Base-by-base conservation (phyloP, 2,888 invertebrate genomes). In the Brachyopa scutellaris region DNA sequence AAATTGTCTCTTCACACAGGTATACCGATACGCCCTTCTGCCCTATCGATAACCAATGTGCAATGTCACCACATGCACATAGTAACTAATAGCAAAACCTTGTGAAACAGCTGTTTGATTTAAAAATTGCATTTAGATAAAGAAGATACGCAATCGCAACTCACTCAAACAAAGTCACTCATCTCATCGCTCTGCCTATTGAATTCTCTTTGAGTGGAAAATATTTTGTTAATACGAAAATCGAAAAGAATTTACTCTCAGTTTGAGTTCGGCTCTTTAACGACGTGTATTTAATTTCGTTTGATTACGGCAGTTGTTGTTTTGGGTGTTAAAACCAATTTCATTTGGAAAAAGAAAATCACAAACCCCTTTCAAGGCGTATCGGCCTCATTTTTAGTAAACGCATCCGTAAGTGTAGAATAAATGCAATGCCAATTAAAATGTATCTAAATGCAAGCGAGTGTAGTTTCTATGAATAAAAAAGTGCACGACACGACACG, bases 221-320 rank as follows among this genome's bases (percentile, higher is more conserved):
- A 36, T 33, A 17, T 26, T 51, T 33, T 19, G 19, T 49, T 59
- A 7, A 26, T 40, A 57, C 11, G 31, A 38, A 40, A 40, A 38
- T 9, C 40, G 26, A 15, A 66, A 79, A 69, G 55, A 62, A 45
- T 49, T 51, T 70, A 11, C 38, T 31, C 74, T 69, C 80, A 80
- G 80, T 80, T 80, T 70, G 74, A 80, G 80, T 74, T 74, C 45
- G 80, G 53, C 69, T 80, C 59, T 80, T 70, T 64, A 57, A 69
- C 62, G 59, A 61, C 53, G 59, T 61, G 74, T 49, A 69, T 36
- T 80, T 55, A 62, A 17, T 26, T 74, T n/a, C 15, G 45, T 38
- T 31, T 59, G 17, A 6, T 17, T 38, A 1, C n/a, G n/a, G n/a
- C n/a, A n/a, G n/a, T n/a, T n/a, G n/a, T n/a, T 29, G 17, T 40